Evolutionary conservation across 2,113 vertebrate genomes (phyloP), one percentile per base, ranked within the genome.

Genomic region (Dasyurus viverrinus): DNA sequence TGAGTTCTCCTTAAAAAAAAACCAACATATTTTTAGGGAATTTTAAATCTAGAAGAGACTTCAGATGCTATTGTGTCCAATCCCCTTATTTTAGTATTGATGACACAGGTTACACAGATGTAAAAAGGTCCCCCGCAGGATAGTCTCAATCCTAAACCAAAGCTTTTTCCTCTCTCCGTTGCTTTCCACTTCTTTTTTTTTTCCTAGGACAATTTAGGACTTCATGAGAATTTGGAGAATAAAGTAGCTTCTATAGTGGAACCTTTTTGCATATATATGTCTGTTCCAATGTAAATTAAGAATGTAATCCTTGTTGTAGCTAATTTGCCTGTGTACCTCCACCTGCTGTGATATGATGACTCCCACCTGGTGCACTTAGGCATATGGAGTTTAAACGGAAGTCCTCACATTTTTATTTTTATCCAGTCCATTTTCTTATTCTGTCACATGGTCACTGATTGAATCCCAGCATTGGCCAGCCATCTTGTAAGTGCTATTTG

Each of bases 21-120:
- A 2, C 30, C 26, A 27, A 10, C 26, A 30, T 36, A 36, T 14
- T 14, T 48, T 68, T 68, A 68, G 30, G 57, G 27, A 36, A 36
- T 68, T 30, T 68, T 68, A 36, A 68, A 68, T 68, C 89, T 89
- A 90, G 27, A 91, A 92, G 27, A 14, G 25, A 14, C 11, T 23
- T 55, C 52, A 0, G 42, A 30, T 89, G 57, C 57, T 68, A 95
- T 12, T 89, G 27, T 42, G 2, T 89, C 2, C 76, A 93, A 54
- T 9, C 92, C 94, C 94, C 60, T 95, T 54, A 60, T 76, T 97
- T 97, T 95, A 57, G 47, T 97, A 89, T 27, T 60, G 5, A 54
- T 23, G 57, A 60, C 8, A 95, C 11, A 95, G 48, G 9, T 98
- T 36, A 94, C 30, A 26, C 16, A 50, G 53, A 53, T 89, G 76